Evolutionary conservation across 2,113 vertebrate species (phyloP).

Genomic region (Taurulus bubalis): DNA sequence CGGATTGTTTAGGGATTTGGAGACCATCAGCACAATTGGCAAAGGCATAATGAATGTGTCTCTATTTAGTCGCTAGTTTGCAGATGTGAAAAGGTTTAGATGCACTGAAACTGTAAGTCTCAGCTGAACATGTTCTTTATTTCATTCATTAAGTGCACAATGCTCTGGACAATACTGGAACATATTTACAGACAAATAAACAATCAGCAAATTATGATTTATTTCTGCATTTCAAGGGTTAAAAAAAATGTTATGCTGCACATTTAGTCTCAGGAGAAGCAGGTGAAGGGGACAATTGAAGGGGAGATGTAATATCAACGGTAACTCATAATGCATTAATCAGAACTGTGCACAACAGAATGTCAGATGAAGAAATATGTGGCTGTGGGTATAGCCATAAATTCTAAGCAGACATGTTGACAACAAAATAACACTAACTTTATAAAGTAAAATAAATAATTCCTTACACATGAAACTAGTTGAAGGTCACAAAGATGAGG

Average conservation of each 20-base stretch:
- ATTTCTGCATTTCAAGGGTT: constrained; percentile 42
- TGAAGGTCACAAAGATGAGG: constrained; percentile 36
- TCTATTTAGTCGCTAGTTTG: constrained; percentile 45
- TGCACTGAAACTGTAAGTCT: constrained; percentile 8
- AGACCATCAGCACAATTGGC: constrained; percentile 73
- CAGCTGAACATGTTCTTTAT: constrained; percentile 19
- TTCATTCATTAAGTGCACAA: constrained; percentile 22
- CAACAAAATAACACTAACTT: constrained; percentile 38
- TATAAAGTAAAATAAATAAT: constrained; percentile 21
- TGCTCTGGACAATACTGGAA: constrained; percentile 14
- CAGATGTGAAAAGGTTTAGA: constrained; percentile 37
- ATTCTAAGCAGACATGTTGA: constrained; percentile 33
- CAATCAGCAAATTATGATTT: constrained; percentile 39
- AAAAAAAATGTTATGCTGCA: constrained; percentile 26
- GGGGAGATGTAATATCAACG: constrained; percentile 29
- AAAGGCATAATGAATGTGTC: constrained; percentile 58
- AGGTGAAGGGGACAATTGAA: constrained; percentile 12
- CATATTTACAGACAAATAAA: constrained; percentile 35
- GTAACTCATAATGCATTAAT: constrained; percentile 31
- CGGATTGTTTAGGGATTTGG: constrained; percentile 81
- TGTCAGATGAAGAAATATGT: constrained; percentile 16
- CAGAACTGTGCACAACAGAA: constrained; percentile 32
- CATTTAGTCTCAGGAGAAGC: constrained; percentile 37
- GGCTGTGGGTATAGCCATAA: constrained; percentile 4
- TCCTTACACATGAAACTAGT: not conserved